phyloP scores from a whole-genome alignment of 2,797 vertebrate genomes.

The Phylloscopus collybita region DNA sequence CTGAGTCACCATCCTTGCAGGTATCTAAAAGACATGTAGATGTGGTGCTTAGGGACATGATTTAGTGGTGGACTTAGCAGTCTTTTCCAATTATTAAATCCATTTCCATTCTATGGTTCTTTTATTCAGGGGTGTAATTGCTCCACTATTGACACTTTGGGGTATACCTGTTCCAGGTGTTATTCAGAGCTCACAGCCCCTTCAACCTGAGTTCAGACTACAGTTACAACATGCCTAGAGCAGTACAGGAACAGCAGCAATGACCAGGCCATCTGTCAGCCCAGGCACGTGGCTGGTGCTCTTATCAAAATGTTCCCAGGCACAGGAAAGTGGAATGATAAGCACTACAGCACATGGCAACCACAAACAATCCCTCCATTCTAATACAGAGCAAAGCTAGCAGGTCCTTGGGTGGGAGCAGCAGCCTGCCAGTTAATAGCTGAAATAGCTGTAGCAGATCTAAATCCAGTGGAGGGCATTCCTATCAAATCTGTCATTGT shows the following conservation, averaged over 20 bases:
- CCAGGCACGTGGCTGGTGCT: background rate
- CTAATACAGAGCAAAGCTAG: background rate
- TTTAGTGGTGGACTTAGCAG: background rate
- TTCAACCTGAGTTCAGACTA: background rate
- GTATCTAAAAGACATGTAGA: background rate
- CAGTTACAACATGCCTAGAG: background rate
- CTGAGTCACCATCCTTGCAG: background rate
- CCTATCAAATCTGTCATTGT: background rate
- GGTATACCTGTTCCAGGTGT: background rate
- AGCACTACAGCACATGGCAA: background rate
- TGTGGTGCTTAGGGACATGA: background rate
- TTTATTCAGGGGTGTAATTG: background rate
- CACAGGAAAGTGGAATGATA: background rate
- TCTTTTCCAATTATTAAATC: background rate
- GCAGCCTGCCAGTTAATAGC: background rate
- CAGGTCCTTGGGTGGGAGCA: background rate
- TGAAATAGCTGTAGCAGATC: background rate
- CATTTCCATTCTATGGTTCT: too few species aligned
- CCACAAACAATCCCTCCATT: background rate
- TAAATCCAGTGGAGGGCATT: background rate
- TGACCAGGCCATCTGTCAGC: background rate
- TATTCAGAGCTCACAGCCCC: background rate
- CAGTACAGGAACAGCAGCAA: background rate
- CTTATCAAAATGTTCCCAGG: background rate
- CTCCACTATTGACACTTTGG: background rate